Conservation (phyloP, 2,797 vertebrate genomes). For the Kryptolebias ocellatus region DNA sequence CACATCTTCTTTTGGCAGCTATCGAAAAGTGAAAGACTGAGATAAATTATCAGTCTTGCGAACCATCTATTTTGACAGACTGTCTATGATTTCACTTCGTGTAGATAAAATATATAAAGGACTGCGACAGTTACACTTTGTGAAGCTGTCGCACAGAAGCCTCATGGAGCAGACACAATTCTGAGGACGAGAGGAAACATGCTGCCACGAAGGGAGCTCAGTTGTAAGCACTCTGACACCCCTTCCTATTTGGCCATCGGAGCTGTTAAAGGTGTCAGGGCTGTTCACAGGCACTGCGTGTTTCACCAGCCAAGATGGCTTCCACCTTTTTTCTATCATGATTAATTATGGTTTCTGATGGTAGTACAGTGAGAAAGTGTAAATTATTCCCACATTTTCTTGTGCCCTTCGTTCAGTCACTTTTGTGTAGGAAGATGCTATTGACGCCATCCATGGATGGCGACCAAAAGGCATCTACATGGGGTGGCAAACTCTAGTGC, state of each 20-base stretch:
- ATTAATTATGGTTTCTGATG: constrained; percentile 88
- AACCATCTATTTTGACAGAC: constrained; percentile 20
- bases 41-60: constrained; percentile 26
- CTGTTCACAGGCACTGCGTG: constrained; percentile 87
- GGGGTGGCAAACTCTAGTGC: constrained; percentile 79
- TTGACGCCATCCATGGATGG: constrained; percentile 84
- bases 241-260: constrained; percentile 82
- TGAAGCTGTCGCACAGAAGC: constrained; percentile 27
- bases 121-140: constrained; percentile 42
- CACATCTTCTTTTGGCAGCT: constrained; percentile 68
- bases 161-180: constrained; percentile 55
- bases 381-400: constrained; percentile 85
- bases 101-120: constrained; percentile 36
- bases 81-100: constrained; percentile 26
- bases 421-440: constrained; percentile 87
- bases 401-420: constrained; percentile 83
- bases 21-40: constrained; percentile 27
- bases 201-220: constrained; percentile 72
- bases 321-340: constrained; percentile 85
- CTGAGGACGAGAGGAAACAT: constrained; percentile 59
- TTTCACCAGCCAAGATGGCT: constrained; percentile 85
- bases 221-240: constrained; percentile 83
- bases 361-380: constrained; percentile 84
- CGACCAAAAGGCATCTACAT: constrained; percentile 84
- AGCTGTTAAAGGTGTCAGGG: constrained; percentile 85